A percentile compares a stretch with the other conserved stretches of the same genome.
These are phyloP conservation scores for Indicator maculatus DNA, from an alignment of 2,113 vertebrate genomes.

Conservation along the genomic window DNA sequence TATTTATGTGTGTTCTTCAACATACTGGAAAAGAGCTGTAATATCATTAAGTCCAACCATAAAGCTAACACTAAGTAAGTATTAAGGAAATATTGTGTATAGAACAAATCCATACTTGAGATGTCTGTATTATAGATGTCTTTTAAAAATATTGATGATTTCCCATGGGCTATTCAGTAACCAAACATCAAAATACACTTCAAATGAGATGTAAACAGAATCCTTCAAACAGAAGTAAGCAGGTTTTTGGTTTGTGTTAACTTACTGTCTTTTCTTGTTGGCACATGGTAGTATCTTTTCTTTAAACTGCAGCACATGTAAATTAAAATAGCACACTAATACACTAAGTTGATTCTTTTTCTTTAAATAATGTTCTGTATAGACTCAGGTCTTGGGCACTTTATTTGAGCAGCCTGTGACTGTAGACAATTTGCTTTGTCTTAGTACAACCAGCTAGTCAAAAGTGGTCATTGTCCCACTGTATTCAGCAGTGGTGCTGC, in stretches of 20 bases:
- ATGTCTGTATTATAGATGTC: not conserved
- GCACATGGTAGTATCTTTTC: not conserved
- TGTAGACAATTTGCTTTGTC: accelerated
- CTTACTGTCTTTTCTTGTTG: not conserved
- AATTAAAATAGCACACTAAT: not conserved
- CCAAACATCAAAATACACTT: not conserved
- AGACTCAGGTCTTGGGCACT: too few relatives aligned
- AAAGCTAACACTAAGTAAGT: not conserved
- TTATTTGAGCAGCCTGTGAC: not conserved
- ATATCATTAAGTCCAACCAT: not conserved
- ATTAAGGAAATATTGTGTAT: not conserved
- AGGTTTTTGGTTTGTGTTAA: not conserved
- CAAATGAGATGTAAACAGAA: not conserved
- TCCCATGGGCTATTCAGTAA: not conserved
- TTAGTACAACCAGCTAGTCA: too few relatives aligned
- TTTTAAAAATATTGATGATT: not conserved
- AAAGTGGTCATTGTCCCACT: too few relatives aligned
- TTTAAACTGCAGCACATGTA: not conserved
- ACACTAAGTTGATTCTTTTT: not conserved
- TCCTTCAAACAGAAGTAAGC: not conserved
- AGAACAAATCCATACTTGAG: not conserved
- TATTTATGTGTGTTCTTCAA: not conserved
- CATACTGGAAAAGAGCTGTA: not conserved
- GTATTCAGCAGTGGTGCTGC: too few relatives aligned
- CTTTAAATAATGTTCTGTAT: not conserved